Evolutionary conservation across 2,888 invertebrate species (phyloP), one percentile per base, ranked within the genome.

Genomic region (Tenthredo amoena): DNA sequence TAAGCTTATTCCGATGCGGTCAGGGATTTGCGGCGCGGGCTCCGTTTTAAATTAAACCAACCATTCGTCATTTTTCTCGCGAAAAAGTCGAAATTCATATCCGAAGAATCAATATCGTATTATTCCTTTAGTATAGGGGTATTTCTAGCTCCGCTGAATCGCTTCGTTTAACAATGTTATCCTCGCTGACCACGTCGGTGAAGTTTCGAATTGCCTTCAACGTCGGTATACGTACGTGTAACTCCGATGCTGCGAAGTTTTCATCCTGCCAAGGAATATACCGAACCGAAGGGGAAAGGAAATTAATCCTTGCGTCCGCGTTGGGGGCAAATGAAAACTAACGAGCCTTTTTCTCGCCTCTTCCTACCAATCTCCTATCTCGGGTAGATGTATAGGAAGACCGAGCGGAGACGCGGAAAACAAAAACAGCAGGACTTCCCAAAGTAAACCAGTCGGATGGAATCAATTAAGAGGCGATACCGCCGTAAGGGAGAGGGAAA

Each of bases 381-480:
- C 50, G 77, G 47, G 26, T 43, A 50, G 1, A 9, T 50, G 37
- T 37, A 71, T 71, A 37, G 77, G 21, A 62, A 81, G 81, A 50
- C 62, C 0, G 81, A 37, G 37, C 65, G 40, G 81, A 81, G 81
- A 81, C 62, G 62, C 65, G 85, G 34, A 68, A 77, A 85, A 85
- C 68, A 85, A 79, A 79, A 85, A 79, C 79, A 79, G 85, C 85
- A 58, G 79, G 85, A 85, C 77, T 34, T 65, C 79, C 85, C 31
- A 68, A 79, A 85, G 85, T 79, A 85, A 79, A 79, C 85, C 62
- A 85, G 86, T 83, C 87, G 86, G 77, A 74, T 84, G 85, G 87
- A 89, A 89, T 89, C 88, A 89, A 89, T 88, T 88, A 88, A 43
- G 88, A 40, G 77, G 58, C 86, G 85, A 85, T 85, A 85, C 43